phyloP scores from a whole-genome alignment of 2,797 vertebrate species.

The Paratrypauchen microcephalus region DNA sequence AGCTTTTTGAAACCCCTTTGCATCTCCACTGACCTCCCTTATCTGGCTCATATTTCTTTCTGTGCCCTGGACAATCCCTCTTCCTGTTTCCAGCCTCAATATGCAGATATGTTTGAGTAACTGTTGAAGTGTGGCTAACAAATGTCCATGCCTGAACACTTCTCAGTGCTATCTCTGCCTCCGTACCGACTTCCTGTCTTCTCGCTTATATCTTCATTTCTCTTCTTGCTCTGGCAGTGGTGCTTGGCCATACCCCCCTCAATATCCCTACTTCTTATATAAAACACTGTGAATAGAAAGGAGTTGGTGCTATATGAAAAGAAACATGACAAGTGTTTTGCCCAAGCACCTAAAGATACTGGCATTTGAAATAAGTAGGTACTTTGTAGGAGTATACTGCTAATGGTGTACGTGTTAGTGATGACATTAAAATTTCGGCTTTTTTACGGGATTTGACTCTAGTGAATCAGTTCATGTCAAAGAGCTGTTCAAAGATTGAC shows the following conservation, averaged over 20 bases:
- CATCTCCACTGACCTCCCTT: constrained; percentile 27
- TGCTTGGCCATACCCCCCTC: constrained; percentile 16
- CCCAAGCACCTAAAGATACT: constrained; percentile 4
- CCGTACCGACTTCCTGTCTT: constrained; percentile 40
- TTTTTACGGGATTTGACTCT: too few species aligned
- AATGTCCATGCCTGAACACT: constrained; percentile 42
- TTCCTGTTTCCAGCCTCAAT: constrained; percentile 28
- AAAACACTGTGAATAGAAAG: constrained; percentile 15
- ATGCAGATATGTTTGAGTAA: constrained; percentile 49
- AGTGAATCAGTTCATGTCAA: too few species aligned
- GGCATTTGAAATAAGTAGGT: background rate
- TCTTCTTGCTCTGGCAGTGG: constrained; percentile 37
- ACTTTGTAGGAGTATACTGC: too few species aligned
- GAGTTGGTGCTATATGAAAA: constrained; percentile 9
- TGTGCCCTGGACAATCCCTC: constrained; percentile 28
- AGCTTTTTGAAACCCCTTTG: constrained; percentile 16
- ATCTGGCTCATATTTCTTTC: constrained; percentile 16
- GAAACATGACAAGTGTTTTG: constrained; percentile 20
- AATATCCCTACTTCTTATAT: constrained; percentile 22
- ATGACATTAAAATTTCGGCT: too few species aligned
- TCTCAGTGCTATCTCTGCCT: constrained; percentile 40
- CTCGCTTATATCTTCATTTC: constrained; percentile 37
- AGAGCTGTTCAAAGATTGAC: too few species aligned
- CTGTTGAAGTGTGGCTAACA: constrained; percentile 32
- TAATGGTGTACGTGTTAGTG: background rate